Conservation (phyloP, 2,113 vertebrate genomes). For the Coptodon rendalli region DNA sequence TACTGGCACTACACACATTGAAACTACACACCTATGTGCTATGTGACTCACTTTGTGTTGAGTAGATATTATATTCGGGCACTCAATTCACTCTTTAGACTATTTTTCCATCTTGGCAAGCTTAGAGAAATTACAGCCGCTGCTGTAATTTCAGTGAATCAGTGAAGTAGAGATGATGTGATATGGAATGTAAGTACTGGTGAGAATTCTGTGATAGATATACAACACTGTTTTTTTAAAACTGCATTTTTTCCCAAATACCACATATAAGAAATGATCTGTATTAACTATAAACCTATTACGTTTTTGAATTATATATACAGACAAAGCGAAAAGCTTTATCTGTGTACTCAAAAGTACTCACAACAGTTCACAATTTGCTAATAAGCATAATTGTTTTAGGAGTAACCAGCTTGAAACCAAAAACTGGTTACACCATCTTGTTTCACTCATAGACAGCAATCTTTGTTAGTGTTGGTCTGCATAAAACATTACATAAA, state of each 20-base stretch:
- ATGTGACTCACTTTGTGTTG: not conserved
- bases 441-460: not conserved
- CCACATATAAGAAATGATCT: not conserved
- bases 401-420: not conserved
- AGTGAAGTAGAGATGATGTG: not conserved
- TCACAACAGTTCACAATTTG: not conserved
- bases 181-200: too few relatives aligned
- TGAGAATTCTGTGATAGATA: not conserved
- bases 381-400: not conserved
- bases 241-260: not conserved
- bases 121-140: not conserved
- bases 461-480: not conserved
- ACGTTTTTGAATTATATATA: not conserved
- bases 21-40: not conserved
- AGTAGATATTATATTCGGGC: not conserved
- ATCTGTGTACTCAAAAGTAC: not conserved
- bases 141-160: not conserved
- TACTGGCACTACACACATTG: not conserved
- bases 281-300: not conserved
- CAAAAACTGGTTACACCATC: not conserved
- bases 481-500: not conserved
- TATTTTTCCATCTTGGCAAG: not conserved
- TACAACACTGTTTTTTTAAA: not conserved
- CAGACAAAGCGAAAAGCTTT: accelerated
- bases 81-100: not conserved